These are phyloP conservation scores for Stegostoma tigrinum DNA, from an alignment of 2,113 vertebrate genomes.

Conservation along the genomic window DNA sequence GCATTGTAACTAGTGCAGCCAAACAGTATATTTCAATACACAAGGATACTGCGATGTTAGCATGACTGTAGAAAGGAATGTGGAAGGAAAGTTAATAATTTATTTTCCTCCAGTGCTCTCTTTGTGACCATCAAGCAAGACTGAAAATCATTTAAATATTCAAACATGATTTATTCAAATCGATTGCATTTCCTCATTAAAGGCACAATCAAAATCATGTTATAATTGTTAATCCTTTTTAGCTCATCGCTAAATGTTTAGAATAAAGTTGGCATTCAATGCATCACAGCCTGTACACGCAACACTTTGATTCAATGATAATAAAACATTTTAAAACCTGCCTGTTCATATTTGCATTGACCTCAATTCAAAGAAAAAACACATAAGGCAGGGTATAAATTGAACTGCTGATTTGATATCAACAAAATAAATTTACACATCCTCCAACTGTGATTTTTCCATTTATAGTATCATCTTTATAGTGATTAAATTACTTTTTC, in stretches of 20 bases:
- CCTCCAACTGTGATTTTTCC: too few species aligned
- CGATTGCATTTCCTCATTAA: not conserved
- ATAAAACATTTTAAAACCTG: not conserved
- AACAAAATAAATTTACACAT: not conserved
- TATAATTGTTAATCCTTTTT: not conserved
- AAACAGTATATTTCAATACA: not conserved
- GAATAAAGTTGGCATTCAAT: not conserved
- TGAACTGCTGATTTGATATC: not conserved
- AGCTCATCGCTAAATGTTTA: not conserved
- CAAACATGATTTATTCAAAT: not conserved
- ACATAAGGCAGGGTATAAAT: not conserved
- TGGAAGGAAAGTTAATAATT: not conserved
- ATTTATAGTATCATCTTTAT: not conserved
- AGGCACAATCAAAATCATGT: not conserved
- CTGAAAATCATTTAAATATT: not conserved
- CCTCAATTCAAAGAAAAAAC: not conserved
- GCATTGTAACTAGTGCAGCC: not conserved
- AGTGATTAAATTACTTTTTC: too few species aligned
- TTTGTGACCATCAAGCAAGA: not conserved
- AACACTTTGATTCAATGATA: not conserved
- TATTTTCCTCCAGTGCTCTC: not conserved
- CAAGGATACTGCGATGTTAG: not conserved
- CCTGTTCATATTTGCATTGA: not conserved
- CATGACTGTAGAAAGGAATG: not conserved
- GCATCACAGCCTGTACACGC: too few species aligned